A percentile compares a stretch with the other conserved stretches of the same genome.
These are phyloP conservation scores for Drymodes brunneopygia DNA, from an alignment of 2,113 vertebrate genomes.

Conservation along the genomic window DNA sequence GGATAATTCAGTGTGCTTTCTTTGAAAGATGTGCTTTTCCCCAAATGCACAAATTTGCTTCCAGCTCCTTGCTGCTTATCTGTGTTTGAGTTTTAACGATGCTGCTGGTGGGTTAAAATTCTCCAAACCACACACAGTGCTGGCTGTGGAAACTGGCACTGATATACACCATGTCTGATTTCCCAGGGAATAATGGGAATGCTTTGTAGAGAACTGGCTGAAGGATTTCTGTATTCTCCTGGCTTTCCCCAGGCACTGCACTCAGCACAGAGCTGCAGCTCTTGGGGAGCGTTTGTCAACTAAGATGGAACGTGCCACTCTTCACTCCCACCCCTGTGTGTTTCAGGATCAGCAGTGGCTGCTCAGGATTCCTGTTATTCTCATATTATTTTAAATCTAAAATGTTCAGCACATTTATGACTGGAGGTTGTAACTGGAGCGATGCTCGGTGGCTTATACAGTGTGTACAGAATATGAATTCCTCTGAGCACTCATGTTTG, in stretches of 20 bases:
- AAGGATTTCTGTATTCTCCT: background rate
- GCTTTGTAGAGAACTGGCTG: background rate
- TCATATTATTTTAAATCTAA: background rate
- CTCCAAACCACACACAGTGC: background rate
- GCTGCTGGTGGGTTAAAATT: background rate
- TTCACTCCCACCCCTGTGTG: rapidly evolving
- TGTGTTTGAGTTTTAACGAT: background rate
- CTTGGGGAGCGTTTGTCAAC: background rate
- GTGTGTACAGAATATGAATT: background rate
- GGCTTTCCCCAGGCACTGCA: background rate
- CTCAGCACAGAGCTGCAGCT: background rate
- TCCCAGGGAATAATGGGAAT: background rate
- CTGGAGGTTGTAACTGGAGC: background rate
- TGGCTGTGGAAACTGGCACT: background rate
- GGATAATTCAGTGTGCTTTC: background rate
- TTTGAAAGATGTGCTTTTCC: rapidly evolving
- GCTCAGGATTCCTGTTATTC: background rate
- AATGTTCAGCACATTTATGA: background rate
- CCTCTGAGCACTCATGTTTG: background rate
- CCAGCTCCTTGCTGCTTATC: background rate
- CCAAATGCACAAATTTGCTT: background rate
- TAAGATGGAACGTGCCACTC: background rate
- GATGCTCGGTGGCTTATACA: background rate
- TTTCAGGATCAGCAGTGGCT: background rate
- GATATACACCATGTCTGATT: background rate